phyloP scores from a whole-genome alignment of 2,113 vertebrate species.

The Nycticebus coucang region DNA sequence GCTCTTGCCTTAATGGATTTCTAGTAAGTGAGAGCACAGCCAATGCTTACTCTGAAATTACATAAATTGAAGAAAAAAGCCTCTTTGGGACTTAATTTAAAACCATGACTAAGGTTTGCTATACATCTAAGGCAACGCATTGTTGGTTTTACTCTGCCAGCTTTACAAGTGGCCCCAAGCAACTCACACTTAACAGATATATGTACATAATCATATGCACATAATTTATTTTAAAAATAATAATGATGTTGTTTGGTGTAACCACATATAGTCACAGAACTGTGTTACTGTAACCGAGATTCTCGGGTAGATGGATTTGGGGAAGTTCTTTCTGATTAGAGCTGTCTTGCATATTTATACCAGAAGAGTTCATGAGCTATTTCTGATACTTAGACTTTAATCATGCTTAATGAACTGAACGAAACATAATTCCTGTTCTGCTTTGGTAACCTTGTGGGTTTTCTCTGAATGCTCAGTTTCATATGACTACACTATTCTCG shows the following conservation, averaged over 20 bases:
- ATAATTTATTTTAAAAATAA: conserved; percentile 72
- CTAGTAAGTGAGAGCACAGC: conserved; percentile 34
- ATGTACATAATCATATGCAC: conserved; percentile 70
- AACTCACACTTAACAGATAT: conserved; percentile 65
- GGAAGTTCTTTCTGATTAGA: conserved; percentile 79
- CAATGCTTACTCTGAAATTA: conserved; percentile 42
- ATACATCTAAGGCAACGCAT: conserved; percentile 40
- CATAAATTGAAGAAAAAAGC: conserved; percentile 32
- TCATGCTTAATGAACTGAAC: conserved; percentile 87
- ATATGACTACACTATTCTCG: conserved; percentile 81
- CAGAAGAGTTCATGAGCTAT: conserved; percentile 82
- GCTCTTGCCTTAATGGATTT: conserved; percentile 45
- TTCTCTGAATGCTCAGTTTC: conserved; percentile 83
- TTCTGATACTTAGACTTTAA: conserved; percentile 86
- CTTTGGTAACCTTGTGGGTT: conserved; percentile 80
- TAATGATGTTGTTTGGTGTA: conserved; percentile 71
- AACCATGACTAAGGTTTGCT: conserved; percentile 59
- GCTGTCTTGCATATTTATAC: conserved; percentile 79
- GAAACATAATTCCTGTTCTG: conserved; percentile 86
- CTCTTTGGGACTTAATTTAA: conserved; percentile 65
- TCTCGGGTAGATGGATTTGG: conserved; percentile 60
- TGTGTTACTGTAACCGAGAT: conserved; percentile 72
- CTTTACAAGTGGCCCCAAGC: conserved; percentile 64
- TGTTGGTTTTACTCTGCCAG: conserved; percentile 69
- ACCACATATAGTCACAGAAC: conserved; percentile 58